Conservation (phyloP, 1,140 invertebrate genomes). For the Cydia splendana region DNA sequence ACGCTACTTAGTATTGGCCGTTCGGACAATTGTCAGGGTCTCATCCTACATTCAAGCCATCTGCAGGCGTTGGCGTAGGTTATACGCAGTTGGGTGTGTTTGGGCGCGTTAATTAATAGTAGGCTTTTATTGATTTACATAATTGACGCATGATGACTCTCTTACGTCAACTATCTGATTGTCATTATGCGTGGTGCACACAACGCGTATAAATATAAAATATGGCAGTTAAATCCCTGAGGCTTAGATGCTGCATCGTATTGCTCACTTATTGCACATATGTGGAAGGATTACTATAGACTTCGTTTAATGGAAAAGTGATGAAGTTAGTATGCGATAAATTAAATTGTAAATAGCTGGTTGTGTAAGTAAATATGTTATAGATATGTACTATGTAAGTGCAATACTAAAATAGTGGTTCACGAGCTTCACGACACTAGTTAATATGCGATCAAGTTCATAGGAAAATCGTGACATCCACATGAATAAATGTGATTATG, state of each 20-base stretch:
- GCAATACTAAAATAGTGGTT: not conserved
- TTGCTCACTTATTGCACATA: too few species aligned
- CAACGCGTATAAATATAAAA: too few species aligned
- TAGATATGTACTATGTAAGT: too few species aligned
- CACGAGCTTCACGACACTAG: not conserved
- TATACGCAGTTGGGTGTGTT: not conserved
- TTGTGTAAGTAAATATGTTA: not conserved
- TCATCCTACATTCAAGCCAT: slow-evolving; percentile 3
- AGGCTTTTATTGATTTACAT: not conserved
- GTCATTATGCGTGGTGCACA: too few species aligned
- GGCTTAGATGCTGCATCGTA: too few species aligned
- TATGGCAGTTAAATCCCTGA: too few species aligned
- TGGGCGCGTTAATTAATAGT: not conserved
- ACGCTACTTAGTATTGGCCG: slow-evolving; percentile 1
- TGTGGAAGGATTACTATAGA: too few species aligned
- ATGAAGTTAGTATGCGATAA: too few species aligned
- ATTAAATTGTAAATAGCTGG: not conserved
- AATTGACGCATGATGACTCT: not conserved
- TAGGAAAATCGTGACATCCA: not conserved
- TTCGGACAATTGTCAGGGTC: slow-evolving; percentile 15
- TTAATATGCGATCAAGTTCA: slow-evolving; percentile 11
- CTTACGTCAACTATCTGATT: too few species aligned
- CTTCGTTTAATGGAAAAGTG: too few species aligned
- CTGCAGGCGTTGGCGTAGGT: not conserved
- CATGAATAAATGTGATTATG: not conserved